These are phyloP conservation scores for Catocala fraxini DNA, from an alignment of 2,888 invertebrate species.

Conservation along the genomic window DNA sequence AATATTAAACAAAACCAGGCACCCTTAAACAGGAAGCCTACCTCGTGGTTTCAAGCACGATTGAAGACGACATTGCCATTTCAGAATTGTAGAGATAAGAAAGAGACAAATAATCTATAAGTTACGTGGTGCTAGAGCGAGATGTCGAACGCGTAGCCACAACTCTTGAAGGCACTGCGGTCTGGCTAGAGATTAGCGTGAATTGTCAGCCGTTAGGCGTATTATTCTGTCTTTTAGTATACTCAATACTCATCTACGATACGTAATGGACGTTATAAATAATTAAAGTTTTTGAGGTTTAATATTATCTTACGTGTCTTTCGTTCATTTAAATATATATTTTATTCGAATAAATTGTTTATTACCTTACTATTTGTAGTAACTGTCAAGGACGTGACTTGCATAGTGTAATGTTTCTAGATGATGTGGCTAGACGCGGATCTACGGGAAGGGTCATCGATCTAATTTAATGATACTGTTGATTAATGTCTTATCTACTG, in stretches of 20 bases:
- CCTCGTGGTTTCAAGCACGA: constrained; percentile 41
- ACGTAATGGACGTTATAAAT: too few species aligned
- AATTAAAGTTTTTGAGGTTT: too few species aligned
- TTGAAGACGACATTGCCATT: constrained; percentile 52
- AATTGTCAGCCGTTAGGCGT: constrained; percentile 51
- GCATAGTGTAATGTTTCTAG: constrained; percentile 9
- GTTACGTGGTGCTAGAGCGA: constrained; percentile 25
- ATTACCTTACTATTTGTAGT: not conserved
- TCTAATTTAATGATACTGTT: too few species aligned
- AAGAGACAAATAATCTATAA: constrained; percentile 26
- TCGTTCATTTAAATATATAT: too few species aligned
- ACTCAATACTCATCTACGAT: constrained; percentile 15
- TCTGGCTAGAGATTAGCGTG: constrained; percentile 56
- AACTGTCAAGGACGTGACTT: constrained; percentile 25
- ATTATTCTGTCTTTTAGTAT: constrained; percentile 28
- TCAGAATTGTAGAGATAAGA: constrained; percentile 44
- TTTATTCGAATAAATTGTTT: too few species aligned
- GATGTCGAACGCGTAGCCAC: constrained; percentile 31
- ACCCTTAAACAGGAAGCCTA: constrained; percentile 20
- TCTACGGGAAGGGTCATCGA: too few species aligned
- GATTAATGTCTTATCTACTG: too few species aligned
- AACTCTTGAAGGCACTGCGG: constrained; percentile 49
- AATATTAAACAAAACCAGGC: constrained; percentile 1
- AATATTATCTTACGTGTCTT: too few species aligned
- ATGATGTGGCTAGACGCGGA: too few species aligned